Evolutionary conservation across 2,113 vertebrate species (phyloP), one percentile per base, ranked within the genome.

Genomic region (Furnarius figulus): DNA sequence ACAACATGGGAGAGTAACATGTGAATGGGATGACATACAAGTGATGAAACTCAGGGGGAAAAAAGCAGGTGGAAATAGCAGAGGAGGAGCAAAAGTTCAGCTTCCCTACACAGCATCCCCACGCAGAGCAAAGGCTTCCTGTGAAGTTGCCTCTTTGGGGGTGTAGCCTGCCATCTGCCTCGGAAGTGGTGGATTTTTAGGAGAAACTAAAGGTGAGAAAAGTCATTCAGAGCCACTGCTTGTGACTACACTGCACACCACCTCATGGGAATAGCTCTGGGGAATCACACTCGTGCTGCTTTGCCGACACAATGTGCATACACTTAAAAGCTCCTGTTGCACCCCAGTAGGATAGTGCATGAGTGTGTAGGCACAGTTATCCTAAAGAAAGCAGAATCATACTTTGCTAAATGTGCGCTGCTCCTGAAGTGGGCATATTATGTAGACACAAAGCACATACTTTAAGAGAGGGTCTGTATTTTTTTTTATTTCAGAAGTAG

Each of bases 81-180:
- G 79, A 90, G 74, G 77, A 92, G 66, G 82, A 76, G 71, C 19
- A 84, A 31, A 84, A 84, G 95, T 95, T 96, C 95, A 93, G 47
- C 70, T 91, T 68, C 74, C 59, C 63, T 66, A 68, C 6, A 7
- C 90, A 80, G 62, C 87, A 90, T 83, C 94, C 79, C 95, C 92
- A 93, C 87, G 53, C 85, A 97, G 92, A 90, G 85, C 9, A 16
- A 96, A 76, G 50, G 33, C 92, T 94, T 95, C 63, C 75, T 93
- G 90, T 88, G 92, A 96, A 96, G 73, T 85, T 93, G 90, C 83
- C 68, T 88, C 56, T 92, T 96, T 95, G 95, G 73, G 79, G 95
- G 95, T 89, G 93, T 94, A 96, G 50, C 74, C 53, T 93, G 63
- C 94, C 95, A 96, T 96, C 93, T 96, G 95, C 85, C 90, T 90